phyloP scores from a whole-genome alignment of 1,140 invertebrate species.

The Oscheius sp. region DNA sequence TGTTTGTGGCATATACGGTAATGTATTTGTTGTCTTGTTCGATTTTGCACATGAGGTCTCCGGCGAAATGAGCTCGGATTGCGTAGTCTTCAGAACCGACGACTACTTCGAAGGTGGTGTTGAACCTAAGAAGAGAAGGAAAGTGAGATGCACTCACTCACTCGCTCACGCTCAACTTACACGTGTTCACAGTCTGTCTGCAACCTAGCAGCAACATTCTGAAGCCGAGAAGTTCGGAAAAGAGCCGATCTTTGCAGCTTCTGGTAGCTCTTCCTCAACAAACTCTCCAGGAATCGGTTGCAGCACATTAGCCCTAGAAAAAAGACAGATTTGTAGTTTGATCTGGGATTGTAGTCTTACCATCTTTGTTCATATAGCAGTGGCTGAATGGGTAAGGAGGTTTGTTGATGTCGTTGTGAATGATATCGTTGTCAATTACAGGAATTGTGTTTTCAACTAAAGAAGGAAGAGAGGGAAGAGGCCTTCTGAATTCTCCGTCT shows the following conservation, averaged over 20 bases:
- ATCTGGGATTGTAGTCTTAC: neutral
- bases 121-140: neutral
- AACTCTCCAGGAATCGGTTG: neutral
- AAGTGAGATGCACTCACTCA: neutral
- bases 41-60: slow-evolving; percentile 15
- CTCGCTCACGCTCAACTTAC: neutral
- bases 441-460: no score
- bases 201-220: neutral
- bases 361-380: slow-evolving; percentile 4
- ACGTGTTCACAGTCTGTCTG: slow-evolving; percentile 10
- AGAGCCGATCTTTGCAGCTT: neutral
- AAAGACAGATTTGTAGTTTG: neutral
- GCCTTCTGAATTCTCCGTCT: no score
- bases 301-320: slow-evolving; percentile 17
- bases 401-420: neutral
- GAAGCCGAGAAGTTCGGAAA: neutral
- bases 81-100: slow-evolving; percentile 7
- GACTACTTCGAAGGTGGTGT: slow-evolving; percentile 9
- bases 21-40: neutral
- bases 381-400: slow-evolving; percentile 14
- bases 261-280: slow-evolving; percentile 6
- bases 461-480: no score
- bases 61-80: slow-evolving; percentile 1
- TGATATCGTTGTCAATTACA: neutral
- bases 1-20: neutral